phyloP scores from a whole-genome alignment of 2,113 vertebrate species.

The Marcusenius ussheri region DNA sequence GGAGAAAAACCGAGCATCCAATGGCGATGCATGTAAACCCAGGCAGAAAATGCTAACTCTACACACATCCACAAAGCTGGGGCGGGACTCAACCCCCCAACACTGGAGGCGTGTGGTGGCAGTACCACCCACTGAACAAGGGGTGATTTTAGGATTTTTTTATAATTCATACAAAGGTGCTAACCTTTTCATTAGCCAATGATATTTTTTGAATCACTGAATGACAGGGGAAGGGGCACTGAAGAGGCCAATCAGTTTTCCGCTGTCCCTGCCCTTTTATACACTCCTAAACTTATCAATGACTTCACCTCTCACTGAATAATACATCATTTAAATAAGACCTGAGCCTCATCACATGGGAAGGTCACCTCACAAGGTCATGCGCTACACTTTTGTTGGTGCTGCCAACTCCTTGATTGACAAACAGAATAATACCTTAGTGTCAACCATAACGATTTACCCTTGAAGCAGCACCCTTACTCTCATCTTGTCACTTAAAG shows the following conservation, averaged over 20 bases:
- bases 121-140: not conserved
- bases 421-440: not conserved
- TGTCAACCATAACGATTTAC: not conserved
- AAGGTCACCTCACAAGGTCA: not conserved
- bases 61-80: not conserved
- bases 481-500: not conserved
- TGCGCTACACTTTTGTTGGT: not conserved
- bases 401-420: not conserved
- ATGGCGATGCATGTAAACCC: not conserved
- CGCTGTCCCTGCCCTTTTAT: not conserved
- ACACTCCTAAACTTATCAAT: not conserved
- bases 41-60: not conserved
- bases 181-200: not conserved
- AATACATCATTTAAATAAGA: not conserved
- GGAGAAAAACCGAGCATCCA: not conserved
- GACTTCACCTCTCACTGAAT: not conserved
- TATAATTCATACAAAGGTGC: not conserved
- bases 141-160: not conserved
- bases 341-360: not conserved
- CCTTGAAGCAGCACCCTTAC: not conserved
- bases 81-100: not conserved
- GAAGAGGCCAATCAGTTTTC: not conserved
- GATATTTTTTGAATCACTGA: not conserved
- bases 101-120: not conserved
- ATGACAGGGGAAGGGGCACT: not conserved